These are phyloP conservation scores for Solea senegalensis DNA, from an alignment of 2,113 vertebrate genomes.

Conservation along the genomic window DNA sequence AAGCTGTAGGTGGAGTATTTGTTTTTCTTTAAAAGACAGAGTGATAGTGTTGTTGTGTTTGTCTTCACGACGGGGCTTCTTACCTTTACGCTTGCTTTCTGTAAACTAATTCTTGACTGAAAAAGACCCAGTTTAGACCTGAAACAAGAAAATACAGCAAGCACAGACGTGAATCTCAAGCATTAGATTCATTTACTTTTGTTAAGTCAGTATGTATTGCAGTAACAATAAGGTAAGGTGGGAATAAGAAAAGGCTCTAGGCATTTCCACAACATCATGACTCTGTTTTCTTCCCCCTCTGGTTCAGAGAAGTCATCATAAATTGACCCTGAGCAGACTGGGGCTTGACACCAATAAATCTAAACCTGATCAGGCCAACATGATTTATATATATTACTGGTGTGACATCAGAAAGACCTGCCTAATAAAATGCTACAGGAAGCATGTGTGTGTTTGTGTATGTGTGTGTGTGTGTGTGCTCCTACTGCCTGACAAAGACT, in stretches of 20 bases:
- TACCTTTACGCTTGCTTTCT: constrained; percentile 99
- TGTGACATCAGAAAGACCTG: constrained; percentile 30
- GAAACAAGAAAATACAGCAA: constrained; percentile 54
- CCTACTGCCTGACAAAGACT: constrained; percentile 20
- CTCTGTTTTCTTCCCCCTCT: constrained; percentile 18
- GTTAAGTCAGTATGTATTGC: background rate
- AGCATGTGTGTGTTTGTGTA: background rate
- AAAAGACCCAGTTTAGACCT: constrained; percentile 99
- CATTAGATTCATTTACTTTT: background rate
- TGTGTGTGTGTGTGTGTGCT: constrained; percentile 2
- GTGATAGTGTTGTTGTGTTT: constrained; percentile 3
- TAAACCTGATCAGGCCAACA: constrained; percentile 39
- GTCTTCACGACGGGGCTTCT: constrained; percentile 60
- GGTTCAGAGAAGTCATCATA: constrained; percentile 41
- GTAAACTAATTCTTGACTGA: constrained; percentile 99
- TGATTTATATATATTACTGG: constrained; percentile 33
- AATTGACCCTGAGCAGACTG: constrained; percentile 28
- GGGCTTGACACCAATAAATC: constrained; percentile 42
- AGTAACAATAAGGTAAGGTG: constrained; percentile 16
- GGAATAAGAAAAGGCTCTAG: background rate
- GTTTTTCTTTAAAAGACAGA: background rate
- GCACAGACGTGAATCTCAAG: no score
- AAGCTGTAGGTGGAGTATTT: background rate
- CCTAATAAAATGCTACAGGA: constrained; percentile 20
- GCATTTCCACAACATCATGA: constrained; percentile 7